Percentiles rank a stretch among this genome's conserved stretches.
Conservation (phyloP, 2,888 invertebrate species). For the Ectemnius cavifrons region DNA sequence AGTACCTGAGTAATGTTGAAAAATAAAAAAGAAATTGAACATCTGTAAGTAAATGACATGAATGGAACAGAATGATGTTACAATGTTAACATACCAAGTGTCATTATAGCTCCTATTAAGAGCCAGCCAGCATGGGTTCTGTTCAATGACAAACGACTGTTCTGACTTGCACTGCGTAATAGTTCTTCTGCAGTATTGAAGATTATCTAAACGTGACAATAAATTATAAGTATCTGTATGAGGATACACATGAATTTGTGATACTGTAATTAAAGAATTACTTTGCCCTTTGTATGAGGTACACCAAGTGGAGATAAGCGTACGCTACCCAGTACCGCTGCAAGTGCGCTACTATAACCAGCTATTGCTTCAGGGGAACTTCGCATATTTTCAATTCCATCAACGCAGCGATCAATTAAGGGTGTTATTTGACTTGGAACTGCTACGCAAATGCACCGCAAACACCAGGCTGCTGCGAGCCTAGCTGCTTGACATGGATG, state of each 20-base stretch:
- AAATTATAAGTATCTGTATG: background rate
- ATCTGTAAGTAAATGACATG: too few species aligned
- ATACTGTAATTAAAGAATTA: constrained; percentile 71
- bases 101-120: constrained; percentile 97
- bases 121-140: constrained; percentile 99
- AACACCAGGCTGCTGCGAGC: constrained; percentile 96
- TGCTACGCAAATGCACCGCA: constrained; percentile 94
- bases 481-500: constrained; percentile 97
- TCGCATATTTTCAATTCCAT: constrained; percentile 92
- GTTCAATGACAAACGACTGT: constrained; percentile 95
- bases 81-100: constrained; percentile 83
- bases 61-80: too few species aligned
- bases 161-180: constrained; percentile 96
- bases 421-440: constrained; percentile 97
- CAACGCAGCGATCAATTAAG: constrained; percentile 92
- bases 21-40: background rate
- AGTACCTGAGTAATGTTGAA: constrained; percentile 81
- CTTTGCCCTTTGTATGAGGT: constrained; percentile 97
- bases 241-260: too few species aligned
- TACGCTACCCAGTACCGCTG: constrained; percentile 95
- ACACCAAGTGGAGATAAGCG: constrained; percentile 94
- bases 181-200: constrained; percentile 98
- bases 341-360: constrained; percentile 96
- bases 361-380: constrained; percentile 93
- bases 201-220: constrained; percentile 81